Base-by-base conservation (phyloP, 2,797 vertebrate genomes). In the Oceanodroma leucorhoa region DNA sequence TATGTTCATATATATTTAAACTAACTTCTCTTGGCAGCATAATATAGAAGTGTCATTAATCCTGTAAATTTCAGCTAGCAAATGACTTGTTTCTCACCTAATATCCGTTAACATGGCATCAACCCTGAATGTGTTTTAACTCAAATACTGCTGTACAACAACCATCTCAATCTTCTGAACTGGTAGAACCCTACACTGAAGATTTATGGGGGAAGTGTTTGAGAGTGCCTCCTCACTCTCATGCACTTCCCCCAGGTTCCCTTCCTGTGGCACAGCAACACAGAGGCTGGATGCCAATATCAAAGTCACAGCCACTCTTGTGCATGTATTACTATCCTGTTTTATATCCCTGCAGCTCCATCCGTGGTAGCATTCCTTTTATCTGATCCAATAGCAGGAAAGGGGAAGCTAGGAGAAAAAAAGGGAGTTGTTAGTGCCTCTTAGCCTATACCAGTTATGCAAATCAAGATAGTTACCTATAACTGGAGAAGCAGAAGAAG, bases 1-100 rank as follows among this genome's bases (percentile, higher is more conserved):
- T 41, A 46, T 22, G 46, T 88, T 95, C 77, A 91, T 90, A 79
- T 38, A 86, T 76, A 92, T 95, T 92, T 94, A 94, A 95, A 83
- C 29, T 36, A 94, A 91, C 45, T 83, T 90, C 29, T 86, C 54
- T 84, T 90, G 61, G 67, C 48, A 88, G 40, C 16, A 30, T 45
- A 60, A 64, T 54, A 72, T 14, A 64, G 48, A 86, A 81, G 26
- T 41, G 43, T 32, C 46, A 62, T 78, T 92, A 92, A 89, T 79
- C 70, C 62, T 82, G 51, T 34, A 61, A 76, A 75, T 81, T 94
- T 81, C 70, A 90, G 43, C 1, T 1, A 82, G 54, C 10, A 83
- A 91, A 80, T 64, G 1, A 70, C 55, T 83, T 91, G 18, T 86
- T 93, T 58, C 38, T 75, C 41, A 54, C 54, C 29, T 76, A 90